Conservation (phyloP, 2,888 invertebrate genomes). For the Agrochola macilenta region DNA sequence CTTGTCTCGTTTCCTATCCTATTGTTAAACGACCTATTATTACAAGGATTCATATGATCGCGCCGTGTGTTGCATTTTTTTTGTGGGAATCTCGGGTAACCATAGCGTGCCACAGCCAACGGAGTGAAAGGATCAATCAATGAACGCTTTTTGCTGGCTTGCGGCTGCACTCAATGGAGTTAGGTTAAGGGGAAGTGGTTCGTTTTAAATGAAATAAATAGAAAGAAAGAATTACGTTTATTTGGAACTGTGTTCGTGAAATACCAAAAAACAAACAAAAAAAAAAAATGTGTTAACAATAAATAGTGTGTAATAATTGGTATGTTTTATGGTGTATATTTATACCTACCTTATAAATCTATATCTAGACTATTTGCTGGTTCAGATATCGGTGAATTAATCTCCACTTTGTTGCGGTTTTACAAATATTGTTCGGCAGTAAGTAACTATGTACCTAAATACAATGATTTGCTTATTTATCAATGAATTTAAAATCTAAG, state of each 20-base stretch:
- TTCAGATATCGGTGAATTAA: background rate
- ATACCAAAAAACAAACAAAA: background rate
- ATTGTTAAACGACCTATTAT: background rate
- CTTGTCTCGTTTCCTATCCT: background rate
- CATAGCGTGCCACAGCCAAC: slow-evolving; percentile 54
- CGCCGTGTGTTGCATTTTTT: slow-evolving; percentile 28
- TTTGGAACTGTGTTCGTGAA: too few relatives aligned
- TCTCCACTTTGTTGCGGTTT: background rate
- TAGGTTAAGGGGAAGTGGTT: slow-evolving; percentile 55
- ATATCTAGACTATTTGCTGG: background rate
- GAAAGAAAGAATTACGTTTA: background rate
- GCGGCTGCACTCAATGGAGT: slow-evolving; percentile 54
- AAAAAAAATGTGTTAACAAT: background rate
- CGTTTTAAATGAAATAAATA: background rate
- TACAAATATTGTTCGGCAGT: too few relatives aligned
- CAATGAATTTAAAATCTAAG: too few relatives aligned
- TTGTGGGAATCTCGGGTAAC: slow-evolving; percentile 38
- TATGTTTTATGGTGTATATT: background rate
- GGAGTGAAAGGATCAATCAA: slow-evolving; percentile 71
- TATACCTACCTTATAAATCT: background rate
- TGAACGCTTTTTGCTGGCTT: slow-evolving; percentile 59
- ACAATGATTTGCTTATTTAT: too few relatives aligned
- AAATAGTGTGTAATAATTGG: background rate
- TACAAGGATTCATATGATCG: slow-evolving; percentile 5
- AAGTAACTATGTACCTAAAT: too few relatives aligned